These are phyloP conservation scores for Naja naja DNA, from an alignment of 2,113 vertebrate species.

Conservation along the genomic window DNA sequence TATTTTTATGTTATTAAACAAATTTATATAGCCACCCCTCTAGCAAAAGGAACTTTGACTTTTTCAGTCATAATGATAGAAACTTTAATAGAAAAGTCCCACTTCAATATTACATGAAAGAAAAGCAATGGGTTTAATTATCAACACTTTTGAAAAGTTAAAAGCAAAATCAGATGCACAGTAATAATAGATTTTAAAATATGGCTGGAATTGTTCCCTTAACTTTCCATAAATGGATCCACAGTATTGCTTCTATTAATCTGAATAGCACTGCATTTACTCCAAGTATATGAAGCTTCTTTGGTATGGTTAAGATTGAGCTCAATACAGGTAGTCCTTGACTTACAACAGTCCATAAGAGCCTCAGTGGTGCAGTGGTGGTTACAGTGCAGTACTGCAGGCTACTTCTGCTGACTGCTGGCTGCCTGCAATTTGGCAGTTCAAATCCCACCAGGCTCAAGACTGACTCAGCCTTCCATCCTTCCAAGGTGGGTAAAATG, in stretches of 20 bases:
- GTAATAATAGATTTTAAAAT: not conserved
- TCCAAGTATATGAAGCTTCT: not conserved
- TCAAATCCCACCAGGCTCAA: too few relatives aligned
- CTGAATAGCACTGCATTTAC: not conserved
- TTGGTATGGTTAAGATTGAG: not conserved
- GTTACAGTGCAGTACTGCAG: too few relatives aligned
- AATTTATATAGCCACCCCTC: not conserved
- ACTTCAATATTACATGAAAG: not conserved
- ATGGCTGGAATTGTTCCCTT: not conserved
- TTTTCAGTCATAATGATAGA: not conserved
- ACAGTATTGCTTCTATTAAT: not conserved
- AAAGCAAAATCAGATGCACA: not conserved
- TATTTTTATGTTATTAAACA: not conserved
- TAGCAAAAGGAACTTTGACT: not conserved
- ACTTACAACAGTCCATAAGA: not conserved
- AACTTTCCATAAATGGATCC: not conserved
- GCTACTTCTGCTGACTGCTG: too few relatives aligned
- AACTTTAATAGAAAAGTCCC: not conserved
- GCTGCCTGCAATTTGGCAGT: too few relatives aligned
- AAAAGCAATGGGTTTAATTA: not conserved
- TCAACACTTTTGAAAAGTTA: not conserved
- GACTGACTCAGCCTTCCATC: too few relatives aligned
- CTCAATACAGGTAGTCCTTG: not conserved
- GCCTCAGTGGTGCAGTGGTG: too few relatives aligned
- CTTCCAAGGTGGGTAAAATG: too few relatives aligned